Conservation (phyloP, 1,140 invertebrate genomes). For the Caerostris extrusa region DNA sequence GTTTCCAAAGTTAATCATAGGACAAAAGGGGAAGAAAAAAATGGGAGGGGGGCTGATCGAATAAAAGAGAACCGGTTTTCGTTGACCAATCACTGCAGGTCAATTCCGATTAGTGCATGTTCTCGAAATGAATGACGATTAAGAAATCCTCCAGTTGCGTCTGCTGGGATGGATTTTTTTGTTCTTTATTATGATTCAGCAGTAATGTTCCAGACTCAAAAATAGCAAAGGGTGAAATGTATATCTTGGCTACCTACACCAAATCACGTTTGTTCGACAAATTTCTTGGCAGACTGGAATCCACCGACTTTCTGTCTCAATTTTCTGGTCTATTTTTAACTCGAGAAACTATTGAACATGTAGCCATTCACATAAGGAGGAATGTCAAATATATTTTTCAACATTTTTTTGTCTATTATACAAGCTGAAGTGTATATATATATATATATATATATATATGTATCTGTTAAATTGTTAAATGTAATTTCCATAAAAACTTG, state of each 20-base stretch:
- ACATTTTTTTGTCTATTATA: too few relatives aligned
- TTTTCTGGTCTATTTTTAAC: too few relatives aligned
- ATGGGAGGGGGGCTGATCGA: not conserved
- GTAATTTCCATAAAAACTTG: too few relatives aligned
- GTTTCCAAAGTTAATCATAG: constrained; percentile 45
- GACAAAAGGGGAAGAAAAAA: not conserved
- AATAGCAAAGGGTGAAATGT: not conserved
- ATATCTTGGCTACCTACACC: not conserved
- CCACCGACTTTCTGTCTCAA: too few relatives aligned
- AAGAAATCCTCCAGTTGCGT: not conserved
- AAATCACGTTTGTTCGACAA: not conserved
- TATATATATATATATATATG: too few relatives aligned
- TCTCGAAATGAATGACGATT: constrained; percentile 41
- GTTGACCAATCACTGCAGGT: constrained; percentile 30
- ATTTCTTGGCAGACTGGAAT: too few relatives aligned
- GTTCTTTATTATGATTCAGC: not conserved
- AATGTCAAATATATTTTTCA: too few relatives aligned
- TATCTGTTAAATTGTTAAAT: too few relatives aligned
- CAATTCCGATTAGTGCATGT: constrained; percentile 54
- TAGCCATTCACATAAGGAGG: too few relatives aligned
- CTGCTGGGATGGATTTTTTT: not conserved
- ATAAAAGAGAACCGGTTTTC: constrained; percentile 22
- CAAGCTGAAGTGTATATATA: too few relatives aligned
- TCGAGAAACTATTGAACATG: too few relatives aligned
- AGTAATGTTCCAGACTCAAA: not conserved